Base-by-base conservation (phyloP, 2,888 invertebrate species). In the Dascillus cervinus region DNA sequence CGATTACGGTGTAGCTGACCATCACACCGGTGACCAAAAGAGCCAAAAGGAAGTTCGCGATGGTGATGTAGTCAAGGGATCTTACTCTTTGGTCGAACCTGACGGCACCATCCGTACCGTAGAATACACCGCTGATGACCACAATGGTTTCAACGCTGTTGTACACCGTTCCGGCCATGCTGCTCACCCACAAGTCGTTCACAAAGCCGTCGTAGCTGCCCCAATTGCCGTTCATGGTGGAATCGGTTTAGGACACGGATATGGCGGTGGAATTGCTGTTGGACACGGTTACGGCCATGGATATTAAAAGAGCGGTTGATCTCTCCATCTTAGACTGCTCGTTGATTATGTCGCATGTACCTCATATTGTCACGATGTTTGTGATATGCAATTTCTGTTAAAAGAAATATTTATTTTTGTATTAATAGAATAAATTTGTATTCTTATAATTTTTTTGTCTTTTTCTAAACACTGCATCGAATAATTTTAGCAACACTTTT, bases 61-160 rank as follows among this genome's bases (percentile, higher is more conserved):
- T 34, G 73, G 73, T 1, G 70, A 72, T 43, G 55, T 60, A 37
- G 72, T 72, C 4, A 64, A 62, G 26, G 74, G 74, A 4, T 67
- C 68, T 41, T 73, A 73, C 58, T 70, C 72, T 44, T 62, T 72
- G 33, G 62, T 72, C 13, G 72, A 73, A 49, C 65, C 71, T 11
- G 73, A 73, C 46, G 72, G 73, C 40, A 71, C 73, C 22, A 52
- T 71, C 37, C 64, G 75, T 47, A 71, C 64, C 47, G 74, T 75
- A 29, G 64, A 69, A 44, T 75, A 75, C 53, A 60, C 71, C 37
- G 73, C 74, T 39, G 73, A 75, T 55, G 70, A 71, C 37, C 66
- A 68, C 41, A 67, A 65, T 38, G 73, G 74, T 64, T 74, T 60
- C 44, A 60, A 60, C 37, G 60, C 60, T 2, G 52, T 60, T 10